Conservation (phyloP, 1,140 invertebrate species). For the Physella acuta region DNA sequence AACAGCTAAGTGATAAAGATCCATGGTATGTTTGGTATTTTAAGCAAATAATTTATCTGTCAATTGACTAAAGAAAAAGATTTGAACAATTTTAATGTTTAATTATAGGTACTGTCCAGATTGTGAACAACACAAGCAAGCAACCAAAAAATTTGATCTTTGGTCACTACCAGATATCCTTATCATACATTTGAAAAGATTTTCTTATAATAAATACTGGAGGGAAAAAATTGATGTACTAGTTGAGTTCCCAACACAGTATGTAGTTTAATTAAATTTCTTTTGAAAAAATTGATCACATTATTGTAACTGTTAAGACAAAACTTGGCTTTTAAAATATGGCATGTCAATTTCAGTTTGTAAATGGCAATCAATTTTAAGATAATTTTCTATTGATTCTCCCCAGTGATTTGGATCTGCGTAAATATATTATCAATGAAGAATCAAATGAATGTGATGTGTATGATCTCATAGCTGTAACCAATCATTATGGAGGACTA, state of each 20-base stretch:
- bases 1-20: constrained; percentile 63
- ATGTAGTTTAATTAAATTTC: too few species aligned
- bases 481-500: constrained; percentile 67
- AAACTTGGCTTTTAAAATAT: too few species aligned
- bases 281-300: too few species aligned
- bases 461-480: constrained; percentile 66
- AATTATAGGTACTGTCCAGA: constrained; percentile 79
- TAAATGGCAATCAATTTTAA: too few species aligned
- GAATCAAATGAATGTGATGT: constrained; percentile 35
- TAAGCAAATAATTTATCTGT: too few species aligned
- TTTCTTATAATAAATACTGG: constrained; percentile 71
- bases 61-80: too few species aligned
- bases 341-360: too few species aligned
- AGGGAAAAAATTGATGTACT: constrained; percentile 81
- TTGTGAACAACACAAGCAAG: constrained; percentile 81
- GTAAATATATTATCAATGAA: constrained; percentile 61
- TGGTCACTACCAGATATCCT: constrained; percentile 83
- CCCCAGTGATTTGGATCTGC: constrained; percentile 61
- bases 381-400: too few species aligned
- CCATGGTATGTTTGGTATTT: constrained; percentile 64
- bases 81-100: background rate
- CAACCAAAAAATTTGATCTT: constrained; percentile 88
- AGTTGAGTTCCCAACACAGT: constrained; percentile 81
- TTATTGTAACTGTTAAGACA: too few species aligned
- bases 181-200: constrained; percentile 88